Conservation (phyloP, 2,797 vertebrate genomes). For the Dromococcyx pavoninus region DNA sequence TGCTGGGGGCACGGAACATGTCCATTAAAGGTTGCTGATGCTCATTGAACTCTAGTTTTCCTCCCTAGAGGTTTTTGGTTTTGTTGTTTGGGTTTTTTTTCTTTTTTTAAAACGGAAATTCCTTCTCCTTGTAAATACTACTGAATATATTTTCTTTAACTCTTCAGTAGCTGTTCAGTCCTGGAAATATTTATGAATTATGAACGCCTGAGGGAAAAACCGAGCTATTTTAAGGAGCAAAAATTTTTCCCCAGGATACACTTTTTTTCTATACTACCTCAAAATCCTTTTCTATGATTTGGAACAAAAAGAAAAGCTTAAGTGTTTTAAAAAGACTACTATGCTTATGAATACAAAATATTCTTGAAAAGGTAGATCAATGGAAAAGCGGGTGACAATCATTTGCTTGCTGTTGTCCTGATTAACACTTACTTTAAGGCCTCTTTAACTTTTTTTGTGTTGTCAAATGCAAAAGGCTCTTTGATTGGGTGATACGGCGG, state of each 20-base stretch:
- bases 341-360: neutral
- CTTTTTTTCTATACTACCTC: neutral
- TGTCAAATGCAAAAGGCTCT: neutral
- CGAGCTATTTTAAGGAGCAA: neutral
- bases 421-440: conserved; percentile 1
- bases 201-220: neutral
- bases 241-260: neutral
- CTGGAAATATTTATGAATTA: neutral
- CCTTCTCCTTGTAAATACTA: neutral
- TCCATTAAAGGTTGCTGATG: neutral
- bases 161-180: neutral
- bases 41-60: neutral
- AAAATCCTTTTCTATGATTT: neutral
- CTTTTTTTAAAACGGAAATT: neutral
- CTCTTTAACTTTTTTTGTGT: neutral
- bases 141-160: neutral
- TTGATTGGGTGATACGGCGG: neutral
- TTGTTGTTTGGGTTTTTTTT: neutral
- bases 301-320: neutral
- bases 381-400: neutral
- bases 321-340: neutral
- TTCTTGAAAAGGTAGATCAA: neutral
- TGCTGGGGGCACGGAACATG: neutral
- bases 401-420: neutral
- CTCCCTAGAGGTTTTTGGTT: neutral